Percentiles rank a stretch among this genome's conserved stretches.
Evolutionary conservation across 2,113 vertebrate genomes (phyloP).

Genomic region (Aldabrachelys gigantea): DNA sequence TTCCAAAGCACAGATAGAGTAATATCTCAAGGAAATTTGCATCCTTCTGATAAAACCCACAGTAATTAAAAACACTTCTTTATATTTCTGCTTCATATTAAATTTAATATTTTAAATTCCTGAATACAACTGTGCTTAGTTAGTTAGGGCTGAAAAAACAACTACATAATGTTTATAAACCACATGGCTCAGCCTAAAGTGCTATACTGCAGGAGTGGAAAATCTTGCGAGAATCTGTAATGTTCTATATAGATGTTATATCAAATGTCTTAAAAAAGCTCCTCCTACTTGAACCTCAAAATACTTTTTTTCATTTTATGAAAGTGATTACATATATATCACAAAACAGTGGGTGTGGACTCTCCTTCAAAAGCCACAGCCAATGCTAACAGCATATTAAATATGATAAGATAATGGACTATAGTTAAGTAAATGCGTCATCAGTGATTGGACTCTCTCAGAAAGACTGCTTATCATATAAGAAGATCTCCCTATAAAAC

Average conservation of each 20-base stretch:
- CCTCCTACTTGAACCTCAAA: slow-evolving; percentile 22
- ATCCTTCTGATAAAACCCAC: slow-evolving; percentile 57
- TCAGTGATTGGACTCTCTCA: slow-evolving; percentile 33
- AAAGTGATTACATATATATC: background rate
- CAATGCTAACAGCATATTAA: slow-evolving; percentile 44
- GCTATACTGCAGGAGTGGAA: background rate
- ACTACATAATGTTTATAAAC: background rate
- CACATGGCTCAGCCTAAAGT: background rate
- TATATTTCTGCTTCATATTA: slow-evolving; percentile 39
- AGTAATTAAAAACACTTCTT: slow-evolving; percentile 60
- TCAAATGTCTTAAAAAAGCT: slow-evolving; percentile 14
- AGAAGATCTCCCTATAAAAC: background rate
- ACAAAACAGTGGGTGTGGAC: slow-evolving; percentile 6
- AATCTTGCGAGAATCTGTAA: background rate
- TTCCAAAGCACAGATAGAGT: slow-evolving; percentile 66
- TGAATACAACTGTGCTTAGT: slow-evolving; percentile 25
- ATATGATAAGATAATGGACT: slow-evolving; percentile 45
- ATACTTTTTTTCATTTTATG: background rate
- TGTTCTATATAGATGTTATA: background rate
- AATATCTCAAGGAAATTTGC: slow-evolving; percentile 62
- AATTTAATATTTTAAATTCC: slow-evolving; percentile 50
- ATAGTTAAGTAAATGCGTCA: slow-evolving; percentile 19
- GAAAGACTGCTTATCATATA: background rate
- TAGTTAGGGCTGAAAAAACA: background rate
- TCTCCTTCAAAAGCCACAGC: slow-evolving; percentile 35